Conservation (phyloP, 53 echinoderm and acorn worm species). For the Echinometra lucunter region DNA sequence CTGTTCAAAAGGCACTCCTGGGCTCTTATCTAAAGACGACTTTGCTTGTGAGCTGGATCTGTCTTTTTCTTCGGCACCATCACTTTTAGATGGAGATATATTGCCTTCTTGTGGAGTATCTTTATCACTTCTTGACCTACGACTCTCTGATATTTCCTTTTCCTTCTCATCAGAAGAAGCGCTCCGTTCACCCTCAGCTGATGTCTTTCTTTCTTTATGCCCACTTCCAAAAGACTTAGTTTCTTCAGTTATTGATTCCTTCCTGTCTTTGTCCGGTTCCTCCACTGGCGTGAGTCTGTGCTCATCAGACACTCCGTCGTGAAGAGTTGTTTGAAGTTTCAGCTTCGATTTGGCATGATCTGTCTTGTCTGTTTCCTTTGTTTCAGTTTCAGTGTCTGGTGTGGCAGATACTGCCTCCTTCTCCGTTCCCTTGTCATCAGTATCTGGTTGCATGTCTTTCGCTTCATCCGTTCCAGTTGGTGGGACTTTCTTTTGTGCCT, state of each 20-base stretch:
- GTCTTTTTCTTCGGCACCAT: neutral
- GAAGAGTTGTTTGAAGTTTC: neutral
- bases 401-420: neutral
- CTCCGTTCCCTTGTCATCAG: neutral
- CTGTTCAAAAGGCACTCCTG: neutral
- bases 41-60: neutral
- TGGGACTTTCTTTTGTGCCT: neutral
- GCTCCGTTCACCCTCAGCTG: neutral
- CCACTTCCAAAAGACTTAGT: conserved; percentile 1
- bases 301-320: neutral
- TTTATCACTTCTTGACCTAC: neutral
- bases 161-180: neutral
- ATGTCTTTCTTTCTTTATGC: neutral
- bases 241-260: neutral
- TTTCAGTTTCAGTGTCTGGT: neutral
- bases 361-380: neutral
- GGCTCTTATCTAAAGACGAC: neutral
- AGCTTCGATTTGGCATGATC: neutral
- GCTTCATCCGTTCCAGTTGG: neutral
- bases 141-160: neutral
- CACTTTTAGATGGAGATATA: neutral
- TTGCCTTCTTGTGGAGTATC: neutral
- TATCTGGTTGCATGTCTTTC: neutral
- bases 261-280: conserved; percentile 5
- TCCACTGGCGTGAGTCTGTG: conserved; percentile 12